Evolutionary conservation across 1,140 invertebrate genomes (phyloP), one percentile per base, ranked within the genome.

Genomic region (Hycleus cichorii): DNA sequence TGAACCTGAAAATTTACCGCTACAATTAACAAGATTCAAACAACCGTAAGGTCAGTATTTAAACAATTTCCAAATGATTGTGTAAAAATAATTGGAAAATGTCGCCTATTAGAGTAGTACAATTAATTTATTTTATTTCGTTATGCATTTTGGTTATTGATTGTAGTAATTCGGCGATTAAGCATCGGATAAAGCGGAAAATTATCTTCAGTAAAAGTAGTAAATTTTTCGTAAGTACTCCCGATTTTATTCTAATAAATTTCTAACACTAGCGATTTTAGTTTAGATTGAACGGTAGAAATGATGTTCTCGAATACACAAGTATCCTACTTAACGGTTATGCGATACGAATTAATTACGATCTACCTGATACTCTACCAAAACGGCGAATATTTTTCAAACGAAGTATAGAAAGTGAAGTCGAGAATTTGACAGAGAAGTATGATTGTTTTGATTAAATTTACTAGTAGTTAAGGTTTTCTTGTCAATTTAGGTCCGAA

Each of bases 211-310:
- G 57, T 10, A 70, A 69, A 62, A 69, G 64, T 57, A 67, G 65
- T 27, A 70, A 66, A 63, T 63, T 65, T 58, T 70, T 70, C 54
- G 69, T 70, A 58, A 64, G 67, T 70, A 64, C 49, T 47, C 24
- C 24, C 45, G 25, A 3, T 40, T 38, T 52, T 44, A 27, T 26
- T 39, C 12, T 12, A n/a, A 7, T 43, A 9, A 24, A 46, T 45
- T 48, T 39, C 12, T 47, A 4, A 18, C 1, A 10, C n/a, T 3
- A 51, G 11, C 10, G 12, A 5, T 39, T 9, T 44, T 26, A 69
- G 67, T 62, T 66, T 50, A 60, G 68, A 39, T 48, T 70, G 7
- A 70, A 70, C 52, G 68, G 68, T 1, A 70, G 65, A 52, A 62
- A 62, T 12, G 69, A 68, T 39, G 53, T 66, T 8, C 32, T 70